Conservation (phyloP, 2,113 vertebrate species). For the Picathartes gymnocephalus region DNA sequence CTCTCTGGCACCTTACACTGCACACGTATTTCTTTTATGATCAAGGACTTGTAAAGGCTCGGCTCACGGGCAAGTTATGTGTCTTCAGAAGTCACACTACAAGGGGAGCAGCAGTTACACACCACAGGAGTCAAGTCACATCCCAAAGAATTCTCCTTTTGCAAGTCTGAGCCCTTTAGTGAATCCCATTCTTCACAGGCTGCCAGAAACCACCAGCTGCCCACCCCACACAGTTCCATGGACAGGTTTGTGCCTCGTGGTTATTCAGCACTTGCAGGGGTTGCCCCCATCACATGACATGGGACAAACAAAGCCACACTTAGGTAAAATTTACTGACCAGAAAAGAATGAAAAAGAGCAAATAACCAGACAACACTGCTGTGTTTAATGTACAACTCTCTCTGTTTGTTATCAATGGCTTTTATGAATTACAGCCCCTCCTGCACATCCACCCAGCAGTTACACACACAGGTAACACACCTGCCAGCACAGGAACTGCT, state of each 20-base stretch:
- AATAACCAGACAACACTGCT: neutral
- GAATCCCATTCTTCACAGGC: neutral
- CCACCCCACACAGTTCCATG: neutral
- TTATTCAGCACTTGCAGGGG: neutral
- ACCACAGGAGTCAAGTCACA: too few species aligned
- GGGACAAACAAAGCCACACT: neutral
- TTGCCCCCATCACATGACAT: fast-evolving
- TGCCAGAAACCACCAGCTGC: neutral
- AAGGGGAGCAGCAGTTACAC: neutral
- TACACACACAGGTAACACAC: neutral
- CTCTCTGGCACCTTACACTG: fast-evolving
- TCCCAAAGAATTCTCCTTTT: neutral
- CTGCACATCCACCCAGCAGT: neutral
- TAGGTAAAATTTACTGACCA: neutral
- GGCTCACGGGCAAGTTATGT: fast-evolving
- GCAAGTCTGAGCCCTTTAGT: neutral
- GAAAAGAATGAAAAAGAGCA: neutral
- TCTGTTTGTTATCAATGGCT: neutral
- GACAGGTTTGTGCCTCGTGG: neutral
- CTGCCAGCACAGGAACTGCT: neutral
- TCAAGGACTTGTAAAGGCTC: neutral
- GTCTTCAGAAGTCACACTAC: neutral
- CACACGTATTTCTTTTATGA: fast-evolving
- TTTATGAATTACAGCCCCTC: neutral
- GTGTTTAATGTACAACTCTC: neutral